Conservation (phyloP, 2,113 vertebrate species). For the Eretmochelys imbricata region DNA sequence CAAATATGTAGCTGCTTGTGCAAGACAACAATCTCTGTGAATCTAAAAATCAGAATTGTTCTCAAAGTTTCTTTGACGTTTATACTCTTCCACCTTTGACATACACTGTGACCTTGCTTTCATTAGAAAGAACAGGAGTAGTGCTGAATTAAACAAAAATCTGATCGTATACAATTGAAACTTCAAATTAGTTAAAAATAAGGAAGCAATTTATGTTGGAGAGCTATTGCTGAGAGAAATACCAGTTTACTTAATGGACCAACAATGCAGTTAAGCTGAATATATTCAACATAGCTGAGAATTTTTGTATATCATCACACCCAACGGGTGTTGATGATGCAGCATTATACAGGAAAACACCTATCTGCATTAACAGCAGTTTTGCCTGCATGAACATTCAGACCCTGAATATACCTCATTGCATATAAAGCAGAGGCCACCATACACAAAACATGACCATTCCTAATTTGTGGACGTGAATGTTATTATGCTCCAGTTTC, state of each 20-base stretch:
- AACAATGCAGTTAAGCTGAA: not conserved
- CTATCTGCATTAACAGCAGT: not conserved
- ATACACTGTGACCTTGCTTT: not conserved
- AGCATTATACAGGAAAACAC: not conserved
- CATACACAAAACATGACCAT: not conserved
- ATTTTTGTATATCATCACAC: not conserved
- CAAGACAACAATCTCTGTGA: not conserved
- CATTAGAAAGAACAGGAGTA: not conserved
- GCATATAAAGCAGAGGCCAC: not conserved
- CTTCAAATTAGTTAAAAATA: not conserved
- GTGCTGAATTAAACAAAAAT: not conserved
- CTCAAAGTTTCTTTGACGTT: not conserved
- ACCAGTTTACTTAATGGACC: not conserved
- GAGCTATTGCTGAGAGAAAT: not conserved
- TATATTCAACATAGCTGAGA: not conserved
- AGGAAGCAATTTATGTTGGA: not conserved
- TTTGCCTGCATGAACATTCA: not conserved
- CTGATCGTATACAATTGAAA: not conserved
- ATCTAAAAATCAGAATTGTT: not conserved
- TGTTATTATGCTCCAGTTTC: not conserved
- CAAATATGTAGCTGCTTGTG: not conserved
- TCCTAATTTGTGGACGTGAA: conserved; percentile 23
- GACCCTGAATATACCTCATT: conserved; percentile 14
- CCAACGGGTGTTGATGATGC: not conserved
- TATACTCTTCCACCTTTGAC: not conserved